Conservation (phyloP, 2,888 invertebrate species). For the Atrina japonica region DNA sequence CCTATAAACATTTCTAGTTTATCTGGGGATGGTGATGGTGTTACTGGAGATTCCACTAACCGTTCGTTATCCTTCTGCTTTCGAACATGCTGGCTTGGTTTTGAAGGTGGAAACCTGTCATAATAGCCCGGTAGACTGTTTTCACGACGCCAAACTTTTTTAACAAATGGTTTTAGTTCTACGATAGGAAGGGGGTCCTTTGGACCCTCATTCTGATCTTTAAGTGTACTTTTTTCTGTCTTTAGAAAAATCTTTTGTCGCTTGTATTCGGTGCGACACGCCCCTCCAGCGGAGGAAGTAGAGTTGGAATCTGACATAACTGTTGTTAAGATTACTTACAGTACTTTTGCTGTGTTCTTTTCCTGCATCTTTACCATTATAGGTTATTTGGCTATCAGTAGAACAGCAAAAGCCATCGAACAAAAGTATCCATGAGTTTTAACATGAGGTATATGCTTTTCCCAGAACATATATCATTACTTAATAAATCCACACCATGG, state of each 20-base stretch:
- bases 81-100: conserved; percentile 22
- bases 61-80: conserved; percentile 37
- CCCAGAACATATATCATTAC: too few relatives aligned
- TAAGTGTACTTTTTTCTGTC: conserved; percentile 24
- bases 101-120: conserved; percentile 40
- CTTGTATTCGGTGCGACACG: conserved; percentile 39
- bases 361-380: too few relatives aligned
- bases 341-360: neutral
- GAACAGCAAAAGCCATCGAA: too few relatives aligned
- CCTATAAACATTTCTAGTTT: conserved; percentile 39
- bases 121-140: conserved; percentile 69
- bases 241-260: conserved; percentile 36
- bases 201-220: conserved; percentile 22
- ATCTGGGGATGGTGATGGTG: conserved; percentile 52
- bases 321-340: neutral
- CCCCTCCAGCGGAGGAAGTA: conserved; percentile 25
- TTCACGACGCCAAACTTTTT: conserved; percentile 71
- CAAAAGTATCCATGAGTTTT: too few relatives aligned
- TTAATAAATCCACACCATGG: too few relatives aligned
- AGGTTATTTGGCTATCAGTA: too few relatives aligned
- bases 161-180: conserved; percentile 69
- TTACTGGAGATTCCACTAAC: conserved; percentile 27
- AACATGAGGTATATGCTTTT: too few relatives aligned
- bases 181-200: conserved; percentile 65
- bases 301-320: conserved; percentile 33